phyloP scores from a whole-genome alignment of 23 tunicate genomes.

The Halocynthia roretzi region DNA sequence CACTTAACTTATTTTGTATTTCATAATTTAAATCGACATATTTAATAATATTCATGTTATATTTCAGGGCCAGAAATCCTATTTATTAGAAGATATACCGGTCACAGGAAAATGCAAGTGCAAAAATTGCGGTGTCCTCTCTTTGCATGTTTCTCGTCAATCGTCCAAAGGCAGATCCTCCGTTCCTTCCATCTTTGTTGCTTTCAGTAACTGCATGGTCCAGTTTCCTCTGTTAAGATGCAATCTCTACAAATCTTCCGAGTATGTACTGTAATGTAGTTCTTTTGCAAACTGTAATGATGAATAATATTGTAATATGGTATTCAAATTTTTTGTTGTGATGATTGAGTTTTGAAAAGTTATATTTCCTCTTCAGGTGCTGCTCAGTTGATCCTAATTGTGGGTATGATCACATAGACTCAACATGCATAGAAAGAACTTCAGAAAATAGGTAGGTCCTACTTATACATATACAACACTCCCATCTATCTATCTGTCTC shows the following conservation, averaged over 20 bases:
- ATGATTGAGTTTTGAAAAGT: background rate
- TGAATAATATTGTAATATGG: background rate
- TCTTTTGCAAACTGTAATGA: background rate
- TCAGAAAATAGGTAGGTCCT: constrained; percentile 33
- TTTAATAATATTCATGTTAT: too few relatives aligned
- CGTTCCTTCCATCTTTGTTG: constrained; percentile 43
- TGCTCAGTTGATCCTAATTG: constrained; percentile 80
- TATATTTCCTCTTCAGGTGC: constrained; percentile 31
- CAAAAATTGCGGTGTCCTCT: constrained; percentile 41
- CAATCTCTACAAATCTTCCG: constrained; percentile 27
- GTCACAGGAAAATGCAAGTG: constrained; percentile 32
- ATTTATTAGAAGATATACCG: constrained; percentile 50
- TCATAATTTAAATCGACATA: too few relatives aligned
- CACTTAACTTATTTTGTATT: background rate
- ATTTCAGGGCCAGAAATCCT: constrained; percentile 36
- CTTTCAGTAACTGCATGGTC: constrained; percentile 58
- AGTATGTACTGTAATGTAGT: constrained; percentile 33
- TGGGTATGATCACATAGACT: constrained; percentile 34
- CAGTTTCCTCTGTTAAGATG: constrained; percentile 50
- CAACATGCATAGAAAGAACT: constrained; percentile 21
- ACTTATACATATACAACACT: too few relatives aligned
- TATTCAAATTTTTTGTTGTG: background rate
- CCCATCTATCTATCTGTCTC: too few relatives aligned
- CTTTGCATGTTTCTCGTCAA: constrained; percentile 53
- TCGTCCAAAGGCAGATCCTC: background rate